Evolutionary conservation across 2,113 vertebrate genomes (phyloP).

Genomic region (Hippocampus comes): DNA sequence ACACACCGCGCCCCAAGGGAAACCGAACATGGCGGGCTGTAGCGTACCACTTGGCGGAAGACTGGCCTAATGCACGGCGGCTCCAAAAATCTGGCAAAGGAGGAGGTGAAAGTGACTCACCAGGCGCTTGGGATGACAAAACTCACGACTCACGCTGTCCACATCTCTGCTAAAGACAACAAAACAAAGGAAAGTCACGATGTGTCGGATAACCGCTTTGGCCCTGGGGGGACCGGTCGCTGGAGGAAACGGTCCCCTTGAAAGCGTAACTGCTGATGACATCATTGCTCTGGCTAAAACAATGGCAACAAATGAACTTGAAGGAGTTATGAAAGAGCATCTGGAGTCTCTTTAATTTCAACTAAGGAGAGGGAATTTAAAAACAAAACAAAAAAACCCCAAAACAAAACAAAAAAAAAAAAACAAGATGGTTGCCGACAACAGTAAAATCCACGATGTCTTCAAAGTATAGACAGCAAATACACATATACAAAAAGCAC

Average conservation of each 20-base stretch:
- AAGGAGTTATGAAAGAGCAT: conserved; percentile 10
- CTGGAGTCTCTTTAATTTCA: conserved; percentile 7
- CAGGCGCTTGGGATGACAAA: conserved; percentile 24
- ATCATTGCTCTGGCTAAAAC: conserved; percentile 33
- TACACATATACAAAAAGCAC: background rate
- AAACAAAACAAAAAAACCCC: background rate
- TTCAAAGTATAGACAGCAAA: background rate
- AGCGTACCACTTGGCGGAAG: background rate
- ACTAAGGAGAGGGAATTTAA: conserved; percentile 1
- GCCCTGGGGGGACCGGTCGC: conserved; percentile 20
- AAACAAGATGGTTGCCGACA: background rate
- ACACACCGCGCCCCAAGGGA: background rate
- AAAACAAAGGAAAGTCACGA: conserved; percentile 32
- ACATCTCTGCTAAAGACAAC: conserved; percentile 41
- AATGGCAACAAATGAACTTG: conserved; percentile 34
- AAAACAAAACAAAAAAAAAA: background rate
- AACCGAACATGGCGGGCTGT: background rate
- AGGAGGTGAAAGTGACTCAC: conserved; percentile 23
- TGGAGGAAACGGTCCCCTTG: conserved; percentile 13
- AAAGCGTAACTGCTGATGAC: conserved; percentile 25
- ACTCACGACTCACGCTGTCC: conserved; percentile 27
- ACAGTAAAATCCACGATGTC: background rate
- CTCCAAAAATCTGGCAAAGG: conserved; percentile 21
- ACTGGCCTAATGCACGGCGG: background rate
- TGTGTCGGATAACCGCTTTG: conserved; percentile 16